These are phyloP conservation scores for Semaprochilodus insignis DNA, from an alignment of 2,797 vertebrate species.

Conservation along the genomic window DNA sequence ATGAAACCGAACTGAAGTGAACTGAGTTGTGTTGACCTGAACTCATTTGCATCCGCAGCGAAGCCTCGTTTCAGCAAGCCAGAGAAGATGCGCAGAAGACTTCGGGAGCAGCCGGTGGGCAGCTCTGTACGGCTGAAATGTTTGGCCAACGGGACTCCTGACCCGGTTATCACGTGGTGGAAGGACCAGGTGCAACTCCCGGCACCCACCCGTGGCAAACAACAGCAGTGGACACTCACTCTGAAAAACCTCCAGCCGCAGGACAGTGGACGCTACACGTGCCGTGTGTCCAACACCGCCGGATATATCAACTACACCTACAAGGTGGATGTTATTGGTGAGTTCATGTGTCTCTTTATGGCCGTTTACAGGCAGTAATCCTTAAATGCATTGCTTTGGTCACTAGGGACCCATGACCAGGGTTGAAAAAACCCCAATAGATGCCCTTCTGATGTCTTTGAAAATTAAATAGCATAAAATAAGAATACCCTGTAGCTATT, in stretches of 20 bases:
- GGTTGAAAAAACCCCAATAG: no score
- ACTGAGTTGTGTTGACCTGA: neutral
- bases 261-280: conserved; percentile 71
- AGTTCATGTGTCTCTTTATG: conserved; percentile 5
- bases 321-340: conserved; percentile 72
- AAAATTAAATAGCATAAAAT: no score
- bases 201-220: conserved; percentile 43
- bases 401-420: no score
- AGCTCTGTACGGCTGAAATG: conserved; percentile 89
- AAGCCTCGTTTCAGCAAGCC: conserved; percentile 87
- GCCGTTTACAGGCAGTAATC: neutral
- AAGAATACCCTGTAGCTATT: no score
- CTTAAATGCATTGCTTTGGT: no score
- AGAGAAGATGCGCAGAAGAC: conserved; percentile 86
- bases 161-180: conserved; percentile 85
- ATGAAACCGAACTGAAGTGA: no score
- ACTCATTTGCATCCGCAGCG: conserved; percentile 68
- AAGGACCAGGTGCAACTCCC: conserved; percentile 75
- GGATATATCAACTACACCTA: conserved; percentile 73
- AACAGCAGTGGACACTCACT: conserved; percentile 69
- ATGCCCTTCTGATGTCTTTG: no score
- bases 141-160: conserved; percentile 83
- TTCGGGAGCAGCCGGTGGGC: conserved; percentile 85
- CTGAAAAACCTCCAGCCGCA: conserved; percentile 69
- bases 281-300: conserved; percentile 63